Percentiles rank a stretch among this genome's conserved stretches.
These are phyloP conservation scores for Scalopus aquaticus DNA, from an alignment of 2,113 vertebrate genomes.

Conservation along the genomic window DNA sequence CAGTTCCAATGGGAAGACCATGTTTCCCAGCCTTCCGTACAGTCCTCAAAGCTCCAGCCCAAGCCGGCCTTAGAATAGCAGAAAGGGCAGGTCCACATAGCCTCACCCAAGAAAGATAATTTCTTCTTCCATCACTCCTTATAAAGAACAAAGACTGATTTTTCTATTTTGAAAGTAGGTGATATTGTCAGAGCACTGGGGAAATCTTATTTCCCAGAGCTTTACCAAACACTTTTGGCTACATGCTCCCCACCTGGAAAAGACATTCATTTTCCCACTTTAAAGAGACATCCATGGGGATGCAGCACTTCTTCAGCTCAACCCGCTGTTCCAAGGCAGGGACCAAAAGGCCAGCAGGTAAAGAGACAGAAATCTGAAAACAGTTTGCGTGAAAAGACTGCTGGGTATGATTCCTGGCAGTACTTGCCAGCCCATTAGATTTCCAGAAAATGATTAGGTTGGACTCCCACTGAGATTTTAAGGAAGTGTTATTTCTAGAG, in stretches of 20 bases:
- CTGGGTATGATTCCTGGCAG: not conserved
- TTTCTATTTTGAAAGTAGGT: not conserved
- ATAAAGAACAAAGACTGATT: not conserved
- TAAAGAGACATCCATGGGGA: not conserved
- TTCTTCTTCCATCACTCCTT: not conserved
- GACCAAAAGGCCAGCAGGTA: not conserved
- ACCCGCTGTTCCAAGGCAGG: not conserved
- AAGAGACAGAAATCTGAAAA: not conserved
- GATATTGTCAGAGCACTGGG: not conserved
- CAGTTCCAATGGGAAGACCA: not conserved
- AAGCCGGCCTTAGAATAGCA: not conserved
- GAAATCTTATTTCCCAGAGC: not conserved
- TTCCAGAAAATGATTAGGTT: not conserved
- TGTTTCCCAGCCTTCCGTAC: not conserved
- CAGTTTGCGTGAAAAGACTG: not conserved
- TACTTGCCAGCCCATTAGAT: not conserved
- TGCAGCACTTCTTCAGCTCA: not conserved
- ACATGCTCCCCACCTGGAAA: not conserved
- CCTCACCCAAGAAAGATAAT: not conserved
- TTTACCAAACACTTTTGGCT: not conserved
- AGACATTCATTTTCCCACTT: not conserved
- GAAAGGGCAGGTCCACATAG: not conserved
- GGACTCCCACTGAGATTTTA: not conserved
- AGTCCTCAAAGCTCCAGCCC: not conserved
- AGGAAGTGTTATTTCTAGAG: not conserved